A percentile compares a stretch with the other conserved stretches of the same genome.
Conservation (phyloP, 2,888 invertebrate genomes). For the Cantharis lateralis region DNA sequence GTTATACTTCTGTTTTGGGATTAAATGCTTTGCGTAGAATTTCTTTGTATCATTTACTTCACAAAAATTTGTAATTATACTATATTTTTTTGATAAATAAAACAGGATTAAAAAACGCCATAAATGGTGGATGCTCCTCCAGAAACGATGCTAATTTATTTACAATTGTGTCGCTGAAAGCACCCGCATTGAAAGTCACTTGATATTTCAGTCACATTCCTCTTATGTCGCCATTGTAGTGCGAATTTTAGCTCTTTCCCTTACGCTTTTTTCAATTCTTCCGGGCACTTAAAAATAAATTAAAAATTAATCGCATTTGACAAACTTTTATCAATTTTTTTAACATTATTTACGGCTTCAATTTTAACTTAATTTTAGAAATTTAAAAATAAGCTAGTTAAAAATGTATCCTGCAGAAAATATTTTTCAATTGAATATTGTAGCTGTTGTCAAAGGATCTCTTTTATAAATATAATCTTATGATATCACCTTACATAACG, state of each 20-base stretch:
- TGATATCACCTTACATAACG: conserved; percentile 27
- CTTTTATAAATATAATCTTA: conserved; percentile 21
- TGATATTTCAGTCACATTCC: conserved; percentile 22
- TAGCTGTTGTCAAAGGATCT: conserved; percentile 8
- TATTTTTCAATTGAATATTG: conserved; percentile 14
- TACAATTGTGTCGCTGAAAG: conserved; percentile 22
- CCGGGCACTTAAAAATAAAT: conserved; percentile 15
- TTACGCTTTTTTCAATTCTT: conserved; percentile 9
- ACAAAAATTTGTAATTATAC: background rate
- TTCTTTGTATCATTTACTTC: conserved; percentile 3
- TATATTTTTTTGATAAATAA: background rate
- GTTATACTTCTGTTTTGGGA: conserved; percentile 15
- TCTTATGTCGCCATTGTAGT: conserved; percentile 18
- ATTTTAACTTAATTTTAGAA: background rate
- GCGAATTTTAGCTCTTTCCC: conserved; percentile 13
- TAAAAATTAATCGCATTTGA: conserved; percentile 6
- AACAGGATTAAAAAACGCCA: background rate
- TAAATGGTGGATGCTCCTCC: conserved; percentile 6
- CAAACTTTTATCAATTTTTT: background rate
- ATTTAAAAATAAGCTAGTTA: background rate
- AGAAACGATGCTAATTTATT: conserved; percentile 22
- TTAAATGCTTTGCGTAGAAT: background rate
- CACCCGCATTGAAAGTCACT: conserved; percentile 17
- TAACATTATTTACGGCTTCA: background rate
- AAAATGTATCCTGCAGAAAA: background rate